A percentile compares a stretch with the other conserved stretches of the same genome.
These are phyloP conservation scores for Heptranchias perlo DNA, from an alignment of 2,113 vertebrate genomes.

Conservation along the genomic window DNA sequence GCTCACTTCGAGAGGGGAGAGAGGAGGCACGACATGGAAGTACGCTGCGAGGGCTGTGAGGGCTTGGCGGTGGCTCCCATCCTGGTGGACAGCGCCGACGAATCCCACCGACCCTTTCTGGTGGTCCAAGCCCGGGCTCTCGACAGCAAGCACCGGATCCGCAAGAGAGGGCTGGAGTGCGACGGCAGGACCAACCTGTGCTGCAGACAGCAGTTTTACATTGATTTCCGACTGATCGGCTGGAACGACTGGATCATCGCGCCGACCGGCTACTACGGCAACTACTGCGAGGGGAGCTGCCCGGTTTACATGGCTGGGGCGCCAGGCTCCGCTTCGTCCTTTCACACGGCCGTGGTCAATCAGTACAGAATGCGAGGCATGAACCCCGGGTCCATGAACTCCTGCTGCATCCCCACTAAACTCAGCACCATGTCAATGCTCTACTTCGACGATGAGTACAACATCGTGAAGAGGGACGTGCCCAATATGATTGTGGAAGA, in stretches of 20 bases:
- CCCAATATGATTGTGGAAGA: slow-evolving; percentile 99
- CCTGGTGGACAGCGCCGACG: slow-evolving; percentile 79
- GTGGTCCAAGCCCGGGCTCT: slow-evolving; percentile 83
- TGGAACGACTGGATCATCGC: slow-evolving; percentile 99
- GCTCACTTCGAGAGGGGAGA: slow-evolving; percentile 76
- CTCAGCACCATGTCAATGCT: slow-evolving; percentile 99
- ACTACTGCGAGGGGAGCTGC: slow-evolving; percentile 98
- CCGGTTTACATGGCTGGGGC: slow-evolving; percentile 95
- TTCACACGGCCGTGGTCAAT: slow-evolving; percentile 96
- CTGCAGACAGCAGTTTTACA: slow-evolving; percentile 98
- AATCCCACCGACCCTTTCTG: slow-evolving; percentile 90
- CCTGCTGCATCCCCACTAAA: slow-evolving; percentile 98
- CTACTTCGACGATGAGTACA: slow-evolving; percentile 99
- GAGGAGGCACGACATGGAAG: slow-evolving; percentile 83
- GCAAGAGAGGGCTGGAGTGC: slow-evolving; percentile 94
- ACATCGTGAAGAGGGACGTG: slow-evolving; percentile 96
- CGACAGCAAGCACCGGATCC: slow-evolving; percentile 89
- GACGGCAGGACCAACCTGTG: slow-evolving; percentile 90
- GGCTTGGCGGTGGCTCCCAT: slow-evolving; percentile 74
- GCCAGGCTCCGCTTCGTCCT: slow-evolving; percentile 90
- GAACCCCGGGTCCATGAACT: slow-evolving; percentile 91
- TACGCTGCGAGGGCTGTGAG: slow-evolving; percentile 86
- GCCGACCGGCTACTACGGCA: slow-evolving; percentile 92
- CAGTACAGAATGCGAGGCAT: slow-evolving; percentile 97
- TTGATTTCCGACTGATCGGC: slow-evolving; percentile 96